A percentile compares a stretch with the other conserved stretches of the same genome.
Evolutionary conservation across 2,113 vertebrate genomes (phyloP).

Genomic region (Aythya baeri): DNA sequence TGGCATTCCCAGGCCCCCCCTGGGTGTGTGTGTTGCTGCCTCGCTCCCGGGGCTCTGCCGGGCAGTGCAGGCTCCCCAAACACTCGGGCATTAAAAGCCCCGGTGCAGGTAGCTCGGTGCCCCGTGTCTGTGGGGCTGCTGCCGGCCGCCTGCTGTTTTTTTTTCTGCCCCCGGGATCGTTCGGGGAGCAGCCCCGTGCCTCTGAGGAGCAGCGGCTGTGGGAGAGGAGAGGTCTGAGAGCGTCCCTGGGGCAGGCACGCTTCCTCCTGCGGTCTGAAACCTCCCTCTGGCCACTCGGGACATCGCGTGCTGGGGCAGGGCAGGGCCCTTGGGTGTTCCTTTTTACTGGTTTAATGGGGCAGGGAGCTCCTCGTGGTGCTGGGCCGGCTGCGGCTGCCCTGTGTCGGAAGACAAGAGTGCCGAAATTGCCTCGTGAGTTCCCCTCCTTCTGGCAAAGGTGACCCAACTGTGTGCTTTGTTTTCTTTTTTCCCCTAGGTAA

Average conservation of each 20-base stretch:
- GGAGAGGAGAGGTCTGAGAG: not conserved
- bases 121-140: too few species aligned
- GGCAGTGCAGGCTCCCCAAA: too few species aligned
- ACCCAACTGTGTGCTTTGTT: not conserved
- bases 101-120: too few species aligned
- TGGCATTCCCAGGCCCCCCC: too few species aligned
- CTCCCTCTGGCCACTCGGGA: not conserved
- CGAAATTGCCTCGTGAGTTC: not conserved
- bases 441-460: not conserved
- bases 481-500: conserved; percentile 38
- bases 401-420: accelerated
- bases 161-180: too few species aligned
- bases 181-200: too few species aligned
- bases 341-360: not conserved
- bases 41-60: too few species aligned
- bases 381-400: not conserved
- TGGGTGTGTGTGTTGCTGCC: too few species aligned
- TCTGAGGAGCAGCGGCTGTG: too few species aligned
- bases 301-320: not conserved
- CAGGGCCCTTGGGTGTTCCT: not conserved
- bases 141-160: too few species aligned
- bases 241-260: not conserved
- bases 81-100: too few species aligned
- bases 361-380: not conserved
- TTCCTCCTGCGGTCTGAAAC: not conserved